Evolutionary conservation across 2,113 vertebrate genomes (phyloP).

Genomic region (Rhinopomastus cyanomelas): DNA sequence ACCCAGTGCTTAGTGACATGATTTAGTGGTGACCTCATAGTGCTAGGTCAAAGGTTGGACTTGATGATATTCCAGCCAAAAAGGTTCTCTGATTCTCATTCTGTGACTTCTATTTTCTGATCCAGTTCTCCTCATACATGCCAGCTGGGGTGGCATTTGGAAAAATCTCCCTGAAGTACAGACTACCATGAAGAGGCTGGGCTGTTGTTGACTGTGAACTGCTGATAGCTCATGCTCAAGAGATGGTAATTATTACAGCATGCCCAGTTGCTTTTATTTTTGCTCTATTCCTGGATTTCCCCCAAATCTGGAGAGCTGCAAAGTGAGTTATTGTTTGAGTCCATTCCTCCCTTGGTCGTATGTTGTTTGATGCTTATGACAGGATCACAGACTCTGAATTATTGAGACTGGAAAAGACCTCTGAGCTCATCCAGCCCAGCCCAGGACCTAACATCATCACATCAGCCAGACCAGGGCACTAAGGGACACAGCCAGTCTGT

Average conservation of each 20-base stretch:
- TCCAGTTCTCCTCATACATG: neutral
- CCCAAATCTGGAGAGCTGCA: neutral
- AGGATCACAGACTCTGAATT: too few relatives aligned
- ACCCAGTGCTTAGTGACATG: too few relatives aligned
- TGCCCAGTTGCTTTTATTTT: neutral
- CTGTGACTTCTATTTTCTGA: neutral
- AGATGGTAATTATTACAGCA: neutral
- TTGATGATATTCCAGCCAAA: too few relatives aligned
- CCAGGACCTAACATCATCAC: too few relatives aligned
- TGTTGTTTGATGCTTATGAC: accelerated
- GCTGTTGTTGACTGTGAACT: neutral
- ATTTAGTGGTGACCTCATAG: too few relatives aligned
- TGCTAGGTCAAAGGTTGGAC: too few relatives aligned
- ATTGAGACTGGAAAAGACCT: too few relatives aligned
- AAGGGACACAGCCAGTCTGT: too few relatives aligned
- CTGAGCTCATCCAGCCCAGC: too few relatives aligned
- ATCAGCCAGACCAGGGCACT: too few relatives aligned
- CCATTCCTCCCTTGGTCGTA: neutral
- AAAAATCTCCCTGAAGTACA: neutral
- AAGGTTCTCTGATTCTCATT: too few relatives aligned
- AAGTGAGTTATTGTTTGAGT: neutral
- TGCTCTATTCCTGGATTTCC: neutral
- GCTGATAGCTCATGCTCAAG: neutral
- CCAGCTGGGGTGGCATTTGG: neutral
- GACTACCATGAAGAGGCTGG: neutral